phyloP scores from a whole-genome alignment of 30 jellyfish, hydroid and myxozoan species.

The Catostylus mosaicus region DNA sequence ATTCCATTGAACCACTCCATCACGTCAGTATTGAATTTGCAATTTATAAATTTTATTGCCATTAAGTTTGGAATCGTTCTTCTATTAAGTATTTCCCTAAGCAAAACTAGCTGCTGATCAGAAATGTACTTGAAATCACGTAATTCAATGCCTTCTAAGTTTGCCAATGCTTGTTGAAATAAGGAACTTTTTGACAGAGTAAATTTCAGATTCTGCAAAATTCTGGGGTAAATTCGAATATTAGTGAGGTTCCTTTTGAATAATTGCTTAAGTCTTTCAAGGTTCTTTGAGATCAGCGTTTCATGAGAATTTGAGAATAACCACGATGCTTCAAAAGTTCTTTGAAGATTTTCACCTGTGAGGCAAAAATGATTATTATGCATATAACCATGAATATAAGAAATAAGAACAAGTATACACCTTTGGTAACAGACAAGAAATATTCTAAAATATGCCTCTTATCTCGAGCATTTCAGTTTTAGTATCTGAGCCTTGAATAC shows the following conservation, averaged over 20 bases:
- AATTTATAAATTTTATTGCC: conserved; percentile 15
- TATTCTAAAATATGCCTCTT: too few relatives aligned
- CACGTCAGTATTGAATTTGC: conserved; percentile 4
- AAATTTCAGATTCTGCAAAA: neutral
- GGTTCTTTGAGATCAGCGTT: neutral
- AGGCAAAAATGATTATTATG: neutral
- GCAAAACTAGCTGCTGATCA: neutral
- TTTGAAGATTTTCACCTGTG: neutral
- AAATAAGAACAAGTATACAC: too few relatives aligned
- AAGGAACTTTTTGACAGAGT: neutral
- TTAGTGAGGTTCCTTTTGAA: neutral
- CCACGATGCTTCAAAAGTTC: neutral
- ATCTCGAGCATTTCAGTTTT: too few relatives aligned
- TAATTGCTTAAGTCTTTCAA: neutral
- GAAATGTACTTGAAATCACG: conserved; percentile 6
- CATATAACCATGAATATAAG: too few relatives aligned
- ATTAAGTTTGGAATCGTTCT: neutral
- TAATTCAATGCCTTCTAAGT: neutral
- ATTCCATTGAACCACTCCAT: conserved; percentile 12
- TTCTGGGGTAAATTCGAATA: conserved; percentile 9
- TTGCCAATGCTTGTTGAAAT: neutral
- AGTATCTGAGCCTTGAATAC: too few relatives aligned
- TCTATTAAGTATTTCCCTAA: neutral
- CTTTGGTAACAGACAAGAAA: too few relatives aligned
- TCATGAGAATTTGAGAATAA: neutral